Evolutionary conservation across 37 sponge, comb jelly and placozoan species (phyloP).

Genomic region (Tethya wilhelma): DNA sequence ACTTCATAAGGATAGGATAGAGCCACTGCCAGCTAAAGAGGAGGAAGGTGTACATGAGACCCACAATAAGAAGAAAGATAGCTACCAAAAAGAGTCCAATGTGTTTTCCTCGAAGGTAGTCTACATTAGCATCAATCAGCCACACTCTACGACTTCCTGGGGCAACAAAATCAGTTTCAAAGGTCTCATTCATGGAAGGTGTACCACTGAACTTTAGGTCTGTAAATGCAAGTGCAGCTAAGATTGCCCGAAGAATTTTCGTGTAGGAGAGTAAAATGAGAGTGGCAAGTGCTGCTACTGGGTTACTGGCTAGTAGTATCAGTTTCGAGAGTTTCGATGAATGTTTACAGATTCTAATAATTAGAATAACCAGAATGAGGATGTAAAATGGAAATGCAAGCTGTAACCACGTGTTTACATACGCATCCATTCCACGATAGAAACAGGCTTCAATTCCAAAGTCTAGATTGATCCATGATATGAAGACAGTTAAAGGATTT

Average conservation of each 20-base stretch:
- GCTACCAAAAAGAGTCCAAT: not conserved
- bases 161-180: too few species aligned
- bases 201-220: not conserved
- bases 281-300: constrained; percentile 54
- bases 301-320: constrained; percentile 11
- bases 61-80: not conserved
- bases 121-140: not conserved
- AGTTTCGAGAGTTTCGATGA: not conserved
- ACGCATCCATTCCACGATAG: constrained; percentile 53
- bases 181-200: not conserved
- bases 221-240: constrained; percentile 14
- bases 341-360: not conserved
- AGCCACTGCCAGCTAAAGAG: not conserved
- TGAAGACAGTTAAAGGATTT: not conserved
- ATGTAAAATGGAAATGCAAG: constrained; percentile 58
- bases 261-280: constrained; percentile 39
- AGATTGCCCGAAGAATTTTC: constrained; percentile 11
- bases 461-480: constrained; percentile 52
- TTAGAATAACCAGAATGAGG: not conserved
- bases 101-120: not conserved
- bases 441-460: constrained; percentile 31
- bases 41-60: not conserved
- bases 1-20: too few species aligned
- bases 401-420: constrained; percentile 27
- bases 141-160: too few species aligned